Conservation (phyloP, 2,888 invertebrate species). For the Oeneis ivallda region DNA sequence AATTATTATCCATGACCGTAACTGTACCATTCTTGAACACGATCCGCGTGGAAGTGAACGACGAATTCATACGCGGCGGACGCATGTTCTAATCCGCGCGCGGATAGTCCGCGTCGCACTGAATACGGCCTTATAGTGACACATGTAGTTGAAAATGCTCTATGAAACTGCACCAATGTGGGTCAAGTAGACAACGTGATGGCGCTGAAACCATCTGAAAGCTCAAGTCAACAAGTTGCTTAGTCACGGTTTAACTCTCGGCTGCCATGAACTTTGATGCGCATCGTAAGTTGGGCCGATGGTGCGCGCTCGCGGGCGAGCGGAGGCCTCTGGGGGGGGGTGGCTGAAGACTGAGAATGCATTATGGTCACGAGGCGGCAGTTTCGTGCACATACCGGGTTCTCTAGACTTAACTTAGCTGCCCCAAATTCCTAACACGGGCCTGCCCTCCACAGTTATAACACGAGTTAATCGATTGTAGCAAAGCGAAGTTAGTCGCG, state of each 20-base stretch:
- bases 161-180: not conserved
- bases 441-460: conserved; percentile 61
- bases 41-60: too few species aligned
- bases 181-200: too few species aligned
- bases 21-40: too few species aligned
- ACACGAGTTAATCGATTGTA: conserved; percentile 34
- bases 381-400: conserved; percentile 67
- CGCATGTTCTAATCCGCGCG: too few species aligned
- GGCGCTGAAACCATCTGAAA: too few species aligned
- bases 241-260: not conserved
- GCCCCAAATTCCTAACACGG: conserved; percentile 63
- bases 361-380: conserved; percentile 62
- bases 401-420: conserved; percentile 78
- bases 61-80: too few species aligned
- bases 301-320: conserved; percentile 28
- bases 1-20: too few species aligned
- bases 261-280: not conserved
- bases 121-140: too few species aligned
- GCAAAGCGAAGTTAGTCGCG: not conserved
- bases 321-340: conserved; percentile 60
- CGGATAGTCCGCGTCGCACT: too few species aligned
- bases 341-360: conserved; percentile 66
- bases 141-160: too few species aligned
- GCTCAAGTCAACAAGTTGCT: not conserved
- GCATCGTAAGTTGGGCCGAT: conserved; percentile 25